A percentile compares a stretch with the other conserved stretches of the same genome.
These are phyloP conservation scores for Melieria omissa DNA, from an alignment of 2,888 invertebrate genomes.

Conservation along the genomic window DNA sequence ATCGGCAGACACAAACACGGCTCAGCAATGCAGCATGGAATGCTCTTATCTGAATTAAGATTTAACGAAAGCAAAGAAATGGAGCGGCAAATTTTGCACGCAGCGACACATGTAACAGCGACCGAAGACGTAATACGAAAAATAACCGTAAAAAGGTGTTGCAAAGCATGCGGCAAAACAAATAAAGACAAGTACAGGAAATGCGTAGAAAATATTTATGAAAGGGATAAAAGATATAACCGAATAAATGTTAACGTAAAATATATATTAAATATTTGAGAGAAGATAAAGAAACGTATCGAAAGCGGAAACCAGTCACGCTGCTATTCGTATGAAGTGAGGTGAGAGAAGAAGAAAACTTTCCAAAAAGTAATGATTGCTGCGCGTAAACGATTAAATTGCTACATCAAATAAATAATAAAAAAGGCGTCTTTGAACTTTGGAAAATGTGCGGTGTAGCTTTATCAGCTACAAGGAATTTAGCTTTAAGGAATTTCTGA, in stretches of 20 bases:
- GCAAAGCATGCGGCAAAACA: background rate
- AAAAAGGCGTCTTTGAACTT: too few species aligned
- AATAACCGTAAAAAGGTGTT: conserved; percentile 15
- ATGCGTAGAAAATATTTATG: background rate
- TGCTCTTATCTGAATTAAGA: background rate
- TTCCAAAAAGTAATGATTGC: too few species aligned
- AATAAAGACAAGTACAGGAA: background rate
- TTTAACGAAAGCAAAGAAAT: background rate
- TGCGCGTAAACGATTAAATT: too few species aligned
- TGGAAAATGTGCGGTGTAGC: too few species aligned
- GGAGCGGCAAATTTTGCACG: background rate
- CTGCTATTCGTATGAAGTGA: conserved; percentile 25
- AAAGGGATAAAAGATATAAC: background rate
- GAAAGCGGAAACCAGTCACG: background rate
- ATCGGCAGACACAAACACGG: too few species aligned
- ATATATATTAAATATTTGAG: background rate
- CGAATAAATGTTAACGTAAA: background rate
- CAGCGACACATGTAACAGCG: background rate
- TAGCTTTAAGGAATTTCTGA: too few species aligned
- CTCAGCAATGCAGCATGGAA: too few species aligned
- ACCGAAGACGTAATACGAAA: conserved; percentile 40
- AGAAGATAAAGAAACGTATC: background rate
- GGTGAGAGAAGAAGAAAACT: conserved; percentile 26
- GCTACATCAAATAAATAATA: too few species aligned
- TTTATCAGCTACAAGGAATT: too few species aligned